Conservation (phyloP, 1,140 invertebrate genomes). For the Adelges cooleyi region DNA sequence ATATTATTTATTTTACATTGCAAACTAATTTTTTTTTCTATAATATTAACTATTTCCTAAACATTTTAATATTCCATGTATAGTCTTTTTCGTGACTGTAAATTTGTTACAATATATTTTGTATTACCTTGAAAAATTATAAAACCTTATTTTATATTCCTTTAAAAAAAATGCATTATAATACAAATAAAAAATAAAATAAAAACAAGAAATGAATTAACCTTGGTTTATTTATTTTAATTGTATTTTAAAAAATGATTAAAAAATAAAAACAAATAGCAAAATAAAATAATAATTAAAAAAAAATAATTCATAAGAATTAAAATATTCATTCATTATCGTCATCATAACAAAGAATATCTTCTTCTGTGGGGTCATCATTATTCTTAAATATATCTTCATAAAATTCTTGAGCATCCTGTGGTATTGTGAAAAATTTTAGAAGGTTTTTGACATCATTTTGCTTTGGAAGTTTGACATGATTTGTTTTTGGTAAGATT, state of each 20-base stretch:
- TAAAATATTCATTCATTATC: neutral
- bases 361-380: neutral
- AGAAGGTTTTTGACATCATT: neutral
- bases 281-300: neutral
- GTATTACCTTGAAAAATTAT: neutral
- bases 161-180: neutral
- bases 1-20: neutral
- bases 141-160: neutral
- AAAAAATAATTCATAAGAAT: neutral
- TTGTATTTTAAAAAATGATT: neutral
- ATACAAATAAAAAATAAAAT: neutral
- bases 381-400: neutral
- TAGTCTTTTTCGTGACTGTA: too few relatives aligned
- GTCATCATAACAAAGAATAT: neutral
- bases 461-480: neutral
- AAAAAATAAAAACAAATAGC: neutral
- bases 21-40: neutral
- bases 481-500: conserved; percentile 5
- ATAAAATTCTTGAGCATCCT: conserved; percentile 1
- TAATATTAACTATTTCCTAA: neutral
- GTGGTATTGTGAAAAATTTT: neutral
- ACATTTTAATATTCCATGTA: neutral
- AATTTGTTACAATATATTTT: neutral
- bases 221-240: too few relatives aligned
- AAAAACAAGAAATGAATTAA: too few relatives aligned